A percentile compares a stretch with the other conserved stretches of the same genome.
These are phyloP conservation scores for Branchipolynoe longqiensis DNA, from an alignment of 2,888 invertebrate species.

Conservation along the genomic window DNA sequence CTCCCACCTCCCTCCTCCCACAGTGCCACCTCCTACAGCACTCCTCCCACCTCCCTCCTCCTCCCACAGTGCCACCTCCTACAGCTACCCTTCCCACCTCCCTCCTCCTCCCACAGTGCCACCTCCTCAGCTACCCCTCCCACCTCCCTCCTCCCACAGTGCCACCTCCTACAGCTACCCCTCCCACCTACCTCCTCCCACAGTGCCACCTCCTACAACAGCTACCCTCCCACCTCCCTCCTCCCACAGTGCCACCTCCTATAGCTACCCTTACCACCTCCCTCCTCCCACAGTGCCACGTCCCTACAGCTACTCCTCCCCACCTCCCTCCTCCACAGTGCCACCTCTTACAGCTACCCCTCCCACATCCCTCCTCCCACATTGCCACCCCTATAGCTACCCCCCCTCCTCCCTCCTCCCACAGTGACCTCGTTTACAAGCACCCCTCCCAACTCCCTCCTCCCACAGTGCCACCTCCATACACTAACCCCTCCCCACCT, in stretches of 20 bases:
- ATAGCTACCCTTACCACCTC: background rate
- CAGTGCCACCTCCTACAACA: background rate
- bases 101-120: background rate
- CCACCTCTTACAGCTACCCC: background rate
- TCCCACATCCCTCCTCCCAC: background rate
- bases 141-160: background rate
- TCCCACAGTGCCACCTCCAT: background rate
- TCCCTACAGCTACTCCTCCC: background rate
- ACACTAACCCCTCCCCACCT: background rate
- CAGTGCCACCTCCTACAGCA: too few species aligned
- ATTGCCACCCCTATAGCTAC: background rate
- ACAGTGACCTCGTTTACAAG: background rate
- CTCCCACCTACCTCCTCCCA: background rate
- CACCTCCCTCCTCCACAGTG: background rate
- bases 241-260: background rate
- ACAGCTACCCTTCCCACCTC: background rate
- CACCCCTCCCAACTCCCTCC: background rate
- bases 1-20: too few species aligned
- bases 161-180: background rate
- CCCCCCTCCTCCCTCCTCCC: background rate
- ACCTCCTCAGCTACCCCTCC: background rate
- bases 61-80: too few species aligned
- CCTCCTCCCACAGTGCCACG: background rate
- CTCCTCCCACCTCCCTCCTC: too few species aligned
- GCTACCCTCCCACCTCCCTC: background rate